Conservation (phyloP, 2,113 vertebrate genomes). For the Xenopus borealis region DNA sequence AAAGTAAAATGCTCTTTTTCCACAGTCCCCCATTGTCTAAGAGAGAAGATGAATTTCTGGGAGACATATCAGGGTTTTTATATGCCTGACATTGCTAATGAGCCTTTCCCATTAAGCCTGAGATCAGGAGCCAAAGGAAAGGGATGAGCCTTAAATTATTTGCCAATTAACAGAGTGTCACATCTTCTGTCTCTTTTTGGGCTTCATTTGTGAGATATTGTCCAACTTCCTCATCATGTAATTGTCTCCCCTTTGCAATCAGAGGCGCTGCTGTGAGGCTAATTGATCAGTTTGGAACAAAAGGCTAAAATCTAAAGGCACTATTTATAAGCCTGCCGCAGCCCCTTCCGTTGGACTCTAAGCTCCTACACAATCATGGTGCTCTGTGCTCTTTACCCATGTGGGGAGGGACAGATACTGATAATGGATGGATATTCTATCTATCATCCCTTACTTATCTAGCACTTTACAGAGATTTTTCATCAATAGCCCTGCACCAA, state of each 20-base stretch:
- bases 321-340: background rate
- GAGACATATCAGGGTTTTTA: background rate
- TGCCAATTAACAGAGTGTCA: slow-evolving; percentile 3
- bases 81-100: background rate
- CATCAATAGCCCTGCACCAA: no score
- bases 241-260: background rate
- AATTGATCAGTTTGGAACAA: background rate
- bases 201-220: background rate
- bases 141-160: slow-evolving; percentile 8
- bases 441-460: no score
- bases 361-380: background rate
- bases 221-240: background rate
- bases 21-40: no score
- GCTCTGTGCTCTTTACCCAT: no score
- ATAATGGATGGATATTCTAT: no score
- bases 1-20: no score
- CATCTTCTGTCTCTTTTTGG: background rate
- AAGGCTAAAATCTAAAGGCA: background rate
- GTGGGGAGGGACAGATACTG: no score
- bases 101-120: background rate
- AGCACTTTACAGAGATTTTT: no score
- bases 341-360: background rate
- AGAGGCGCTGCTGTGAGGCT: background rate
- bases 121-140: background rate
- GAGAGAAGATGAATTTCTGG: no score